Evolutionary conservation across 2,888 invertebrate species (phyloP).

Genomic region (Caenorhabditis angaria): DNA sequence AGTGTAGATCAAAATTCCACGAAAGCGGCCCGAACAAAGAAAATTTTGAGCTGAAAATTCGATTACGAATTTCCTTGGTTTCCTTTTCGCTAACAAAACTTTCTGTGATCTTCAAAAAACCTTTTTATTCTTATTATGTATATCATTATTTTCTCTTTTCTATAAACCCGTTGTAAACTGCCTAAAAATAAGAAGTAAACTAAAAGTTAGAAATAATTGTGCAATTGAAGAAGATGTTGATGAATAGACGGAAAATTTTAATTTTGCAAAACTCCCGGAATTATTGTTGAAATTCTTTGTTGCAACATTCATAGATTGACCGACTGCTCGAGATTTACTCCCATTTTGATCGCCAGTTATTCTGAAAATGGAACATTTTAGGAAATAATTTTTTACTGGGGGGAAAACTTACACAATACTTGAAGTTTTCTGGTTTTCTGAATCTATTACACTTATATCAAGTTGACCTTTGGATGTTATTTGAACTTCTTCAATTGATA

Average conservation of each 20-base stretch:
- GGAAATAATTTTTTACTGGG: background rate
- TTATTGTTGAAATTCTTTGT: background rate
- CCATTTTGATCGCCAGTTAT: background rate
- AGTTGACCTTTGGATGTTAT: background rate
- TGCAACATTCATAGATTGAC: background rate
- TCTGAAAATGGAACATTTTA: background rate
- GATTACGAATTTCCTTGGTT: too few species aligned
- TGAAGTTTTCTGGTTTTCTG: background rate
- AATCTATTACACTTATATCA: background rate
- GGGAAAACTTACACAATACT: constrained; percentile 7
- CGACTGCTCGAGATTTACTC: background rate
- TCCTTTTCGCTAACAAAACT: too few species aligned
- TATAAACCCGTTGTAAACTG: too few species aligned
- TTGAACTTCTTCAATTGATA: background rate
- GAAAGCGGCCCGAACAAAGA: too few species aligned
- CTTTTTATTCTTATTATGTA: too few species aligned
- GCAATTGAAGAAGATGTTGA: too few species aligned
- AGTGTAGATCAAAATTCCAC: too few species aligned
- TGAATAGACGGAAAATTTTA: background rate
- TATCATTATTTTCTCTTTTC: too few species aligned
- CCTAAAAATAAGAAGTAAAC: background rate
- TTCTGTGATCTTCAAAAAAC: too few species aligned
- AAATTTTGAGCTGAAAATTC: too few species aligned
- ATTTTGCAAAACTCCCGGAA: background rate
- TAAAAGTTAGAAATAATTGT: too few species aligned